Evolutionary conservation across 2,797 vertebrate genomes (phyloP), one percentile per base, ranked within the genome.

Genomic region (Sylvilagus floridanus): DNA sequence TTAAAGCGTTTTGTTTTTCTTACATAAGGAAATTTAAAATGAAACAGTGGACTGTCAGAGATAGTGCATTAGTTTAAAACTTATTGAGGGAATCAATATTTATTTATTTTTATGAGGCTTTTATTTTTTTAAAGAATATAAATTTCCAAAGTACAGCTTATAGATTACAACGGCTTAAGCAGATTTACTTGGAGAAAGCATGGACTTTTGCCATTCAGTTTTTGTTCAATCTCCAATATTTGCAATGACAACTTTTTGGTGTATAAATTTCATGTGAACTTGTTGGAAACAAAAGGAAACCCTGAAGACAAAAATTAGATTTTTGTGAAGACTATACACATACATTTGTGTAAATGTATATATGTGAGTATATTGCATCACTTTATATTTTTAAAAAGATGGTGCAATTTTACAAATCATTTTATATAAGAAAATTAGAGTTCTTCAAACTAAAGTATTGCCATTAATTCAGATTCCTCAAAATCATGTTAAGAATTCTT

Each of bases 351-450:
- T 37, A 37, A 35, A 13, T 60, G n/a, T 47, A 47, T 47, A 47
- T 47, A 47, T 47, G 42, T 47, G 42, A 47, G 47, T 69, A 24
- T 35, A 28, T 14, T 42, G 6, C 1, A 42, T 76, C 4, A 32
- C 28, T 35, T 11, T 52, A 60, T 0, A 28, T 47, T 52, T 77
- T 78, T 28, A 7, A 9, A 79, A 81, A 26, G 16, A 22, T 28
- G 17, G 22, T 35, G 10, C 26, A 60, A 71, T 54, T 96, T 60
- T 69, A 50, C 4, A 66, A 76, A 52, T 60, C 3, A 24, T 87
- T 84, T 93, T 63, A 81, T 62, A 16, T 68, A 76, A 65, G 4
- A 37, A 87, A 88, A 30, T 95, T 84, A 72, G 54, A 93, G 63
- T 81, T 63, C 3, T 77, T 68, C 72, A 28, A 5, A 35, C 17